Evolutionary conservation across 2,797 vertebrate species (phyloP), one percentile per base, ranked within the genome.

Genomic region (Myripristis jacobus): DNA sequence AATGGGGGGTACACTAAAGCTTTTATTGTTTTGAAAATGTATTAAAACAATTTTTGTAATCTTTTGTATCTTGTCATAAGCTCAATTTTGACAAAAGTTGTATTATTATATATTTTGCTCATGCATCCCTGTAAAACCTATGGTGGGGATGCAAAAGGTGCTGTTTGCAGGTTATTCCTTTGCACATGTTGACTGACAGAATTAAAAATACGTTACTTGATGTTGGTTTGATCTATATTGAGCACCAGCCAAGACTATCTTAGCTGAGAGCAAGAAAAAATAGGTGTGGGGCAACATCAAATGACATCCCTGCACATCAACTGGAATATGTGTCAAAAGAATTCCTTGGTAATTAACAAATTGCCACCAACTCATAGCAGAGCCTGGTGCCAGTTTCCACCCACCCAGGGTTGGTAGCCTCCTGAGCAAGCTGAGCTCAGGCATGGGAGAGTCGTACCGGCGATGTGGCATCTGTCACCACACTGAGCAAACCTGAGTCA

Each of bases 401-500:
- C 80, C 74, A 80, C 85, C 41, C 67, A 34, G 66, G 73, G 70
- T 36, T 63, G 62, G 34, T 36, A 61, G 70, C 62, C 81, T 57
- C 25, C 47, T 41, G 59, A 69, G 46, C 70, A 69, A 60, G 75
- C 70, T 82, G 69, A 87, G 79, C 66, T 62, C 3, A 62, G 63
- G 71, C 67, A 18, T 38, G 47, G 58, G 74, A 59, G 53, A 79
- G 64, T n/a, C 19, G 51, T 55, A 66, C 53, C 57, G 64, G 82
- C 62, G 65, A 81, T 60, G 55, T 54, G 79, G 67, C 81, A 82
- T 88, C 80, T 82, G 79, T 84, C 77, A 62, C 64, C 72, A 70
- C 73, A 52, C 71, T 86, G 61, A 66, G 43, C 43, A 38, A 29
- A 84, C 79, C 73, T 88, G 85, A 86, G 81, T 89, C 75, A 82